Evolutionary conservation across 1,140 invertebrate genomes (phyloP).

Genomic region (Musca domestica): DNA sequence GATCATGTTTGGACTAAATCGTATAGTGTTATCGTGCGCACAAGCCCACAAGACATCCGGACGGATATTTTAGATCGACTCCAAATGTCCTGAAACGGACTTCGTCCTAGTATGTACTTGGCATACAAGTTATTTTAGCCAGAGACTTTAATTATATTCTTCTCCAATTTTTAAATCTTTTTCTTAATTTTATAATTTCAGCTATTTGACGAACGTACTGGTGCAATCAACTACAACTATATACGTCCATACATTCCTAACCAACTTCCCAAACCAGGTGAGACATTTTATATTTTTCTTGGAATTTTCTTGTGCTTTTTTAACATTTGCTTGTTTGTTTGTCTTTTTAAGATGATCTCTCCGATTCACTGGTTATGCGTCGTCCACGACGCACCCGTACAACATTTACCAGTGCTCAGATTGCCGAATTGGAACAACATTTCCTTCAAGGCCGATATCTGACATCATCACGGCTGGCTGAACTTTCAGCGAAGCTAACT

Average conservation of each 20-base stretch:
- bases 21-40: too few species aligned
- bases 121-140: too few species aligned
- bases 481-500: conserved; percentile 70
- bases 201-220: conserved; percentile 48
- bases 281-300: conserved; percentile 15
- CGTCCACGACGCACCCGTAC: conserved; percentile 61
- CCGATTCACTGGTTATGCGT: conserved; percentile 46
- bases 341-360: conserved; percentile 36
- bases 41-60: too few species aligned
- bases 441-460: conserved; percentile 71
- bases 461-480: conserved; percentile 74
- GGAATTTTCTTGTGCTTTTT: background rate
- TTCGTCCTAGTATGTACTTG: too few species aligned
- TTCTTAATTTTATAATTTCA: conserved; percentile 24
- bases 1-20: too few species aligned
- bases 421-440: conserved; percentile 62
- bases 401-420: conserved; percentile 77
- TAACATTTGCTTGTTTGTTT: background rate
- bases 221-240: conserved; percentile 48
- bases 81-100: too few species aligned
- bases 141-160: too few species aligned
- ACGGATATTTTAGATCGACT: too few species aligned
- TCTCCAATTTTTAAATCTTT: too few species aligned
- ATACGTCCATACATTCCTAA: conserved; percentile 48
- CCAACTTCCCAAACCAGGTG: conserved; percentile 44